Base-by-base conservation (phyloP, 2,797 vertebrate genomes). In the Chrysocyon brachyurus region DNA sequence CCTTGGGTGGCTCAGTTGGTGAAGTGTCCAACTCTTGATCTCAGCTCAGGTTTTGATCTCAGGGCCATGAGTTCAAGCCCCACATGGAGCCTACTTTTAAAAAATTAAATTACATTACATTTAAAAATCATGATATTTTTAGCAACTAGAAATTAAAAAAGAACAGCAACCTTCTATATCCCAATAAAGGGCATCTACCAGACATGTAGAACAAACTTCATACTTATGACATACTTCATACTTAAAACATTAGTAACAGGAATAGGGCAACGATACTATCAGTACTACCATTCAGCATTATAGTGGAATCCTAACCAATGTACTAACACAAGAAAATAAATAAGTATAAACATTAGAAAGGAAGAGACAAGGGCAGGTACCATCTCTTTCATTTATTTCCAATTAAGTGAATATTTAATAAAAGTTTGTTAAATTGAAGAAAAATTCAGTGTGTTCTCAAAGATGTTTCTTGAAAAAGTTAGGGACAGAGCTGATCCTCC, bases 251-350 rank as follows among this genome's bases (percentile, higher is more conserved):
- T 21, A 54, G 15, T 14, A 81, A 81, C 64, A 87, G 5, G 24
- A 66, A 31, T n/a, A 14, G 63, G 63, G 22, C 24, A 24, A 57
- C 6, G 28, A 22, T 57, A 11, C 6, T 31, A 5, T 56, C 6
- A 17, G 49, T 8, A 54, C 24, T 75, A 6, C 9, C 4, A 10
- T 49, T 68, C 10, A 19, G 66, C 31, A 21, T 57, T 86, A 12
- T 64, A 61, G 17, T 59, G 40, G 68, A 54, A 31, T 12, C 19
- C 24, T 22, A 40, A 81, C 66, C 61, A 85, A 77, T 26, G 77
- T 46, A 70, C 40, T 72, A 88, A 90, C 28, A 33, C 40, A 95
- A 77, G 92, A 89, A 82, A 93, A 86, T 49, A 92, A 82, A 70
- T 75, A 79, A 73, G 36, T n/a, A 46, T 68, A 46, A 36, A 56